Evolutionary conservation across 2,888 invertebrate species (phyloP), one percentile per base, ranked within the genome.

Genomic region (Heteropelma amictum): DNA sequence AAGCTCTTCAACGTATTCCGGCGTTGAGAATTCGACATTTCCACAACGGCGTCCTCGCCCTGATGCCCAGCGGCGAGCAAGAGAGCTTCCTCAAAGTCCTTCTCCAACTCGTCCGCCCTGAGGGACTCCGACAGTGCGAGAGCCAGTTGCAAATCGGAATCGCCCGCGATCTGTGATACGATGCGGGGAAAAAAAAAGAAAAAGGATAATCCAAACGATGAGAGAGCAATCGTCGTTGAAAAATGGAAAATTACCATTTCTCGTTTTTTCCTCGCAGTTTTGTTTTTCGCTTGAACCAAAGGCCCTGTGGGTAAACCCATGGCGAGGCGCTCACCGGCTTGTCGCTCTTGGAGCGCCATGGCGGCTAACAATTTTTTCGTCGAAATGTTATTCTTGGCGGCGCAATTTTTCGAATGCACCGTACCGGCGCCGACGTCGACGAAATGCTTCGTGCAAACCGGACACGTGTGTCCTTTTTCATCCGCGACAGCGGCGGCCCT

Each of bases 71-170:
- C 83, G n/a, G 85, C 80, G 53, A 89, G 68, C 17, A 83, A 77
- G 19, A 85, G 80, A 42, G 85, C 85, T 70, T 88, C 85, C 71
- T 87, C 83, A 17, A 86, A 65, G 67, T 85, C 80, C 21, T 85
- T 81, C 10, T 81, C 80, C 77, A 87, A 80, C 54, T 90, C 82
- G 23, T 84, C 86, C 79, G 90, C 89, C 42, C 89, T 86, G 21
- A 90, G 83, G 1, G 90, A 90, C 72, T 85, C 86, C 10, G 90
- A 90, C 64, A 90, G 81, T 5, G 90, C 90, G 47, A 90, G 72
- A 10, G 89, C 90, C 53, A 90, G 81, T 65, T 90, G 86, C 8
- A 90, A 76, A 77, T 89, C 87, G 10, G 86, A 78, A 81, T 90
- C 90, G 17, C n/a, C n/a, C n/a, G n/a, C n/a, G n/a, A n/a, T n/a